Percentiles rank a stretch among this genome's conserved stretches.
These are phyloP conservation scores for Alces alces DNA, from an alignment of 2,113 vertebrate species.

Conservation along the genomic window DNA sequence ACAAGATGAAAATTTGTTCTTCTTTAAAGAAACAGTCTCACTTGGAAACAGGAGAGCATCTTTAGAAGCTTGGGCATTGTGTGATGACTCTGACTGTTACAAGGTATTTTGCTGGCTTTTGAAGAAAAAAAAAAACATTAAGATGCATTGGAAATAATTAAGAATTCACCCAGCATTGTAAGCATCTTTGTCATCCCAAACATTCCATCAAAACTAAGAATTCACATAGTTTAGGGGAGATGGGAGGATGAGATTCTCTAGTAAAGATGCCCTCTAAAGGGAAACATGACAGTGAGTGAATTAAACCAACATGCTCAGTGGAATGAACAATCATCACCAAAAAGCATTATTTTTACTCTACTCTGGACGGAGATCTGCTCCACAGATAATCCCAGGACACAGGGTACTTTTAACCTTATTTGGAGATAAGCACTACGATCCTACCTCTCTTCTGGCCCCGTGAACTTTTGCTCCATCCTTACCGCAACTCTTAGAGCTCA, in stretches of 20 bases:
- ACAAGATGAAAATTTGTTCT: conserved; percentile 42
- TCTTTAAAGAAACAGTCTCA: neutral
- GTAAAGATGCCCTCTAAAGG: neutral
- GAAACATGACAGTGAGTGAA: neutral
- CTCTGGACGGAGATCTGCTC: neutral
- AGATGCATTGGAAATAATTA: conserved; percentile 58
- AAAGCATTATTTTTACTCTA: neutral
- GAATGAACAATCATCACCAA: neutral
- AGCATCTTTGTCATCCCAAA: conserved; percentile 53
- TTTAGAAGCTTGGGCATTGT: neutral
- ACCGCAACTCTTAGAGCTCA: neutral
- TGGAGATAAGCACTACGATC: neutral
- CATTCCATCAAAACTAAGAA: conserved; percentile 59
- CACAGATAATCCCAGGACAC: neutral
- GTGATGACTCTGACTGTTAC: neutral
- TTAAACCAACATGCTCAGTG: neutral
- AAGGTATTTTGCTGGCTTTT: neutral
- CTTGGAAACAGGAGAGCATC: neutral
- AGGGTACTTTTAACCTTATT: neutral
- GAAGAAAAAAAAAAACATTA: conserved; percentile 9
- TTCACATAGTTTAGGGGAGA: neutral
- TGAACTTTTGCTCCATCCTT: neutral
- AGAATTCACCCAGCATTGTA: conserved; percentile 60
- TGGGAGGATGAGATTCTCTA: neutral
- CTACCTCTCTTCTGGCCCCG: neutral